Evolutionary conservation across 2,113 vertebrate genomes (phyloP).

Genomic region (Alligator mississippiensis): DNA sequence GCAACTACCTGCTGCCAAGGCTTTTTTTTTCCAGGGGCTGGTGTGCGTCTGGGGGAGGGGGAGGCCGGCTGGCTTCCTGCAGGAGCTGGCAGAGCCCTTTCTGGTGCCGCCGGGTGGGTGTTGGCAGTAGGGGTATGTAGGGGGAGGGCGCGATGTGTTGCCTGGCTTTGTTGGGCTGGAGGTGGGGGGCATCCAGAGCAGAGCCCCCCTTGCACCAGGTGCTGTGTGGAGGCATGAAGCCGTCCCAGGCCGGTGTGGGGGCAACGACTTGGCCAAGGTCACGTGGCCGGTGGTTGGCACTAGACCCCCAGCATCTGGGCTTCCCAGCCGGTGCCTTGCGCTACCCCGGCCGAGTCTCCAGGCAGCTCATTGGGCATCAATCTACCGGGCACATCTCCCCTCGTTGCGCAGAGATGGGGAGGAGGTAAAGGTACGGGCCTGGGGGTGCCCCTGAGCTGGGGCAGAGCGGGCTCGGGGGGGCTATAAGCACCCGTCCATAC

Average conservation of each 20-base stretch:
- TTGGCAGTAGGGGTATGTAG: not conserved
- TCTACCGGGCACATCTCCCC: not conserved
- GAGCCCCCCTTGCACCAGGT: not conserved
- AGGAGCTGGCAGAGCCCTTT: not conserved
- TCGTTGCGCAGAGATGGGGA: not conserved
- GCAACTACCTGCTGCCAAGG: constrained; percentile 69
- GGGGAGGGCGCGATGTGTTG: not conserved
- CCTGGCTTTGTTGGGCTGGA: not conserved
- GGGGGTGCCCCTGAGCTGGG: too few relatives aligned
- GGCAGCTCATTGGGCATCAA: not conserved
- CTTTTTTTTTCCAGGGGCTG: not conserved
- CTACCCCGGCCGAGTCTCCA: not conserved
- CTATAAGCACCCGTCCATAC: not conserved
- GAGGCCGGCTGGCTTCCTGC: not conserved
- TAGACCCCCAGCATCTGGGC: not conserved
- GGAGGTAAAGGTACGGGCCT: too few relatives aligned
- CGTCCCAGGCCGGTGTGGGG: not conserved
- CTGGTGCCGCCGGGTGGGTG: not conserved
- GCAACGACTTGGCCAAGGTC: too few relatives aligned
- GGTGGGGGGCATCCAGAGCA: not conserved
- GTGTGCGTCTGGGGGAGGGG: not conserved
- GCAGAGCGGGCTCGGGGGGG: rapidly evolving
- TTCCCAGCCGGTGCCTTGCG: not conserved
- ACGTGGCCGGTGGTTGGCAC: not conserved
- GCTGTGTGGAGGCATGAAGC: rapidly evolving